Conservation (phyloP, 2,113 vertebrate genomes). For the Mormyrus lacerda region DNA sequence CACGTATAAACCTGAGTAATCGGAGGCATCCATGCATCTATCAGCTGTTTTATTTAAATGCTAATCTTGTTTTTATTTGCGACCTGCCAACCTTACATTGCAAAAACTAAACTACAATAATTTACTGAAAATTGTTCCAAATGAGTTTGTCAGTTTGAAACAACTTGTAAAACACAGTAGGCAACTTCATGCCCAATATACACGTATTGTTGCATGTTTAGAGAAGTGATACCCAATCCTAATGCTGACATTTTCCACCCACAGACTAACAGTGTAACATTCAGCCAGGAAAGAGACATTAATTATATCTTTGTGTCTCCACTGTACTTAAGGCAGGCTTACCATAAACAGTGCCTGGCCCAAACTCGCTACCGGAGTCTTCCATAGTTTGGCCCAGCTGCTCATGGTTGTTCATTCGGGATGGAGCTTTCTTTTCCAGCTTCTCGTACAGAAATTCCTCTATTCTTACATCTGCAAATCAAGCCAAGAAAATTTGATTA, state of each 20-base stretch:
- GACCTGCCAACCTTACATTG: not conserved
- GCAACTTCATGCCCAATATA: not conserved
- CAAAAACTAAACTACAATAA: not conserved
- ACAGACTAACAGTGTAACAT: not conserved
- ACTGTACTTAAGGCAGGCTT: conserved; percentile 38
- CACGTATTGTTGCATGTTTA: not conserved
- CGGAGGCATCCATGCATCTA: not conserved
- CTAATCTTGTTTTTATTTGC: not conserved
- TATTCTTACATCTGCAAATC: conserved; percentile 81
- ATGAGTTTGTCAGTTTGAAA: not conserved
- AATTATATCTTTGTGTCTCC: not conserved
- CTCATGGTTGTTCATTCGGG: conserved; percentile 89
- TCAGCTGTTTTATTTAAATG: not conserved
- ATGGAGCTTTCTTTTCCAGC: conserved; percentile 90
- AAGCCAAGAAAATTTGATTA: conserved; percentile 50
- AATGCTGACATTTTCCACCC: not conserved
- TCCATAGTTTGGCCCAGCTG: conserved; percentile 89
- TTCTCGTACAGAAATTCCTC: conserved; percentile 98
- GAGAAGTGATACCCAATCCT: not conserved
- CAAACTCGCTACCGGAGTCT: conserved; percentile 89
- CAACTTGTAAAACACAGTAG: not conserved
- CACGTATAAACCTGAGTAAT: not conserved
- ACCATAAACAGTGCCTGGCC: conserved; percentile 94
- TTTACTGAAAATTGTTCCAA: not conserved
- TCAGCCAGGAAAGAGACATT: not conserved